A percentile compares a stretch with the other conserved stretches of the same genome.
Conservation (phyloP, 2,113 vertebrate genomes). For the Ciconia stormi region DNA sequence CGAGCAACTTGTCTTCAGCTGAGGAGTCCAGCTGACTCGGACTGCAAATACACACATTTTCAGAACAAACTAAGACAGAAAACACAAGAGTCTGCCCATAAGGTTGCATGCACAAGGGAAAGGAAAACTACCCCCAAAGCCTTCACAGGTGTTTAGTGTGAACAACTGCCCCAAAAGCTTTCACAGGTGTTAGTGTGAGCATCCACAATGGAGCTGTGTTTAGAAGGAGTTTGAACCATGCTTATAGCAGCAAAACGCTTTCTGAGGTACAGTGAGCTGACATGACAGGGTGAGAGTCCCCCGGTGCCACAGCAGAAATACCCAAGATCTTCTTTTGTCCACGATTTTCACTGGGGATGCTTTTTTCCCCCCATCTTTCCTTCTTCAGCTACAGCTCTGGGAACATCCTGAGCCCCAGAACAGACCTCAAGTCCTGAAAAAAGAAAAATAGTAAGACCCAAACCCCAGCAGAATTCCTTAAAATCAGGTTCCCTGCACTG, state of each 20-base stretch:
- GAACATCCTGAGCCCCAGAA: neutral
- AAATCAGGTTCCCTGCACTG: neutral
- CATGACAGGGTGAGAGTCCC: neutral
- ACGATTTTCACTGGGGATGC: neutral
- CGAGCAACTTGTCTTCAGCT: neutral
- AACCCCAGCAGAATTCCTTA: neutral
- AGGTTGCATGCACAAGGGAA: neutral
- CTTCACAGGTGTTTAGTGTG: neutral
- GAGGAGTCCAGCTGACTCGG: neutral
- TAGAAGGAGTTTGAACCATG: neutral
- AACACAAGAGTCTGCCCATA: neutral
- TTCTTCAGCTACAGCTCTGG: neutral
- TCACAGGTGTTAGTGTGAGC: neutral
- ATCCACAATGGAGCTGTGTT: neutral
- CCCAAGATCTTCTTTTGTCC: neutral
- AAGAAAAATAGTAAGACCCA: neutral
- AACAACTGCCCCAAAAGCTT: neutral
- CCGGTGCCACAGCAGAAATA: neutral
- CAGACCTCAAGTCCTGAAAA: neutral
- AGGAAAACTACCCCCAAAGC: neutral
- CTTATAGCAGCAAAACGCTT: neutral
- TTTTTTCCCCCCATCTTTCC: neutral
- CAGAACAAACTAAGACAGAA: neutral
- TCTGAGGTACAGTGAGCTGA: neutral
- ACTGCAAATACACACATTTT: neutral